Base-by-base conservation (phyloP, 1,140 invertebrate species). In the Capitella teleta region DNA sequence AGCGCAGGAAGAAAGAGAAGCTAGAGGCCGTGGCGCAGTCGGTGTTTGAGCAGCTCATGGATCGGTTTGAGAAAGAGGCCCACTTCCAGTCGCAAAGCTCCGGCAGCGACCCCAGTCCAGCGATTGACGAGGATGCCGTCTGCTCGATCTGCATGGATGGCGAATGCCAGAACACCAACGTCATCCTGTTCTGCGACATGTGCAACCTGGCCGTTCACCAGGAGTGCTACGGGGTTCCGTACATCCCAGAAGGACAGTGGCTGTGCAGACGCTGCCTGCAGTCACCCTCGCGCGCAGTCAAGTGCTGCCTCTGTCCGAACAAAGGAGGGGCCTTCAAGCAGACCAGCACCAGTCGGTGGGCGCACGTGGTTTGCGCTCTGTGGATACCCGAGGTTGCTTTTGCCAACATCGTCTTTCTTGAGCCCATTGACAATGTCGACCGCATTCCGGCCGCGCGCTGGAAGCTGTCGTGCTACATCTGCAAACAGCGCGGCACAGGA, bases 321-420 rank as follows among this genome's bases (percentile, higher is more conserved):
- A 87, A 90, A 62, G 92, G 92, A 45, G 95, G 95, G 49, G 95
- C 95, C 37, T 97, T 98, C 58, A 98, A 99, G 73, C 93, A 98
- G 74, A 98, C 94, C 0, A 92, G 96, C 70, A 80, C 88, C 70
- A 82, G 86, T 0, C 83, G 86, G 3, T 99, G 95, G 95, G 93
- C 92, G 19, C 95, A 98, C 74, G 93, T 99, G 3, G 89, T 98
- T 1, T 99, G 95, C 74, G 94, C 93, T 2, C 74, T 98, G 4
- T 99, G 94, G 93, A 95, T 98, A 63, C 95, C 94, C 3, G 94
- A 98, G 81, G 92, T 97, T 16, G 80, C 90, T 55, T 98, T 98
- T 74, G 91, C 92, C 1, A 98, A 97, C 57, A 68, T 70, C 36
- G 70, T 72, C 0, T 98, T 97, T 71, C 75, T 98, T 44, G 95